Evolutionary conservation across 2,113 vertebrate species (phyloP), one percentile per base, ranked within the genome.

Genomic region (Oreochromis spilurus): DNA sequence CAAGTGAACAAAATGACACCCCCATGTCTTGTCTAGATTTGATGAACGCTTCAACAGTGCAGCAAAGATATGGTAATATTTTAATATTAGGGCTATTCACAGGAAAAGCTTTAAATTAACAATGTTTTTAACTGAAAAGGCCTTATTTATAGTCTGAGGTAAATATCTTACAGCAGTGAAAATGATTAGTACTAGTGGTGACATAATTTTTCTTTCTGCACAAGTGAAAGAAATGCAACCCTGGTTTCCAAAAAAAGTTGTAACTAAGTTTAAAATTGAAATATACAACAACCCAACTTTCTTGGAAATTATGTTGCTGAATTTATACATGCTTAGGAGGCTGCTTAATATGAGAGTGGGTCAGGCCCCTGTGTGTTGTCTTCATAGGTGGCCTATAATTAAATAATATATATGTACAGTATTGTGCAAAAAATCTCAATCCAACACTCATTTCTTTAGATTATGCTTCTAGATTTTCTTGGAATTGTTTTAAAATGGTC

Each of bases 1-100:
- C 88, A 75, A 88, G 75, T 54, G 93, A 79, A 24, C 91, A 89
- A 36, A 94, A 84, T 60, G 88, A 94, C 77, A 87, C 82, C 65
- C 86, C 91, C 5, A 62, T 91, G 88, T 92, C 94, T 80, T 72
- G 70, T 84, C 84, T 91, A 21, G 91, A 95, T 38, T 57, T 92
- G 54, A 83, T 67, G 16, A 83, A 50, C 6, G 79, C 70, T 13
- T 58, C 85, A 12, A 79, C 12, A 5, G 45, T 48, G 24, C 65
- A 90, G 36, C 57, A 81, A 26, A 88, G 60, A 62, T 45, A 88
- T 84, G 94, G 96, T 96, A 87, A 83, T 52, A 81, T 83, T 31
- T 81, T 5, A 45, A 7, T 38, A 79, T 31, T 3, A 31, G 19
- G 13, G 24, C 4, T 9, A 21, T 43, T 75, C 50, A 62, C 26